A percentile compares a stretch with the other conserved stretches of the same genome.
Evolutionary conservation across 2,888 invertebrate species (phyloP).

Genomic region (Pinctada fucata): DNA sequence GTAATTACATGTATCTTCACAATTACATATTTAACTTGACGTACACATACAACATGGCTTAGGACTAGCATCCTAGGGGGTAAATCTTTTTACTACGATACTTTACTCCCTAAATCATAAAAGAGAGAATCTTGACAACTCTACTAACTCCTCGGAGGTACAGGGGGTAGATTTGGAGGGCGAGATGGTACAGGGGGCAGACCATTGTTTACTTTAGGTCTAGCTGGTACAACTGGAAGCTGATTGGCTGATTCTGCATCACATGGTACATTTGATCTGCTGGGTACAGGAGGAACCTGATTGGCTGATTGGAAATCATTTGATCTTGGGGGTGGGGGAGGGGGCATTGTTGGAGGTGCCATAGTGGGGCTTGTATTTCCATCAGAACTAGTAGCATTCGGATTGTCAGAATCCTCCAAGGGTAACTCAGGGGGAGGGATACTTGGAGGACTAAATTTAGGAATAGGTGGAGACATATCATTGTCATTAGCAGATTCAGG

Average conservation of each 20-base stretch:
- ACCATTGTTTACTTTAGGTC: slow-evolving; percentile 32
- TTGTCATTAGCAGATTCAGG: background rate
- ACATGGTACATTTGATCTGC: slow-evolving; percentile 39
- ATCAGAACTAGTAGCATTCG: background rate
- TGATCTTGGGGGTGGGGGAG: slow-evolving; percentile 45
- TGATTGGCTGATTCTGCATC: slow-evolving; percentile 33
- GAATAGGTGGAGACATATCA: slow-evolving; percentile 22
- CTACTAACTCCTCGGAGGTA: slow-evolving; percentile 32
- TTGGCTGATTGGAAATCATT: slow-evolving; percentile 30
- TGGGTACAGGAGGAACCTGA: slow-evolving; percentile 50
- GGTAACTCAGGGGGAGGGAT: slow-evolving; percentile 35
- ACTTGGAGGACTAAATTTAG: slow-evolving; percentile 43
- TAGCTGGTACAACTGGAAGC: background rate
- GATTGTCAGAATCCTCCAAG: background rate
- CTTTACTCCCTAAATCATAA: background rate
- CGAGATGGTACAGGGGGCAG: slow-evolving; percentile 62
- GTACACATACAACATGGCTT: no score
- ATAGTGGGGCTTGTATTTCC: background rate
- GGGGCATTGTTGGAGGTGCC: slow-evolving; percentile 36
- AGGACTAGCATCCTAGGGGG: no score
- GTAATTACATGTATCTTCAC: no score
- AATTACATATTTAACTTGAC: no score
- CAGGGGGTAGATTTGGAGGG: slow-evolving; percentile 41
- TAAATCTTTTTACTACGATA: no score
- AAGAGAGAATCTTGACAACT: slow-evolving; percentile 15